phyloP scores from a whole-genome alignment of 2,888 invertebrate species.

The Oscheius sp. region DNA sequence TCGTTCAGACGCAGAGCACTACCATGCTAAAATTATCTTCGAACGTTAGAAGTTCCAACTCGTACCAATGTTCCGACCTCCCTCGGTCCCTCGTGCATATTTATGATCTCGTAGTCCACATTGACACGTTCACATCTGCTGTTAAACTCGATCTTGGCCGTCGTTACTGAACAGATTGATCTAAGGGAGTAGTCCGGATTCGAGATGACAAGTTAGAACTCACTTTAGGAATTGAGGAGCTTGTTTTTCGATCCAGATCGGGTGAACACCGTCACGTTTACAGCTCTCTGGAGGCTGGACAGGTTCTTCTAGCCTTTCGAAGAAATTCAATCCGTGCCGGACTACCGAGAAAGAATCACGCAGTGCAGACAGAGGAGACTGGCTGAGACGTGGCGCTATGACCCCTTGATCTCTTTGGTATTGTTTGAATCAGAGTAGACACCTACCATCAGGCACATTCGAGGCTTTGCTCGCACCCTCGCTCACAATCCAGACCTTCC shows the following conservation, averaged over 20 bases:
- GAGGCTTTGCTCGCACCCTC: constrained; percentile 63
- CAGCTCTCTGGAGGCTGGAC: constrained; percentile 49
- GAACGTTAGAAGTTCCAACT: not conserved
- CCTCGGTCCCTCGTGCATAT: constrained; percentile 47
- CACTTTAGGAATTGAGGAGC: constrained; percentile 40
- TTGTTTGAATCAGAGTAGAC: not conserved
- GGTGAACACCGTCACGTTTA: constrained; percentile 42
- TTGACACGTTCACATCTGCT: constrained; percentile 50
- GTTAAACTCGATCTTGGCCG: constrained; percentile 49
- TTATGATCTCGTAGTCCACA: constrained; percentile 58
- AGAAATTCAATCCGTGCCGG: constrained; percentile 42
- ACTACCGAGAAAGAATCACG: constrained; percentile 62
- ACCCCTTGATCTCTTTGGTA: constrained; percentile 42
- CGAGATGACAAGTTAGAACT: not conserved
- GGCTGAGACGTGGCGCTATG: constrained; percentile 57
- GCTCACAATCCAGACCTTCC: constrained; percentile 69
- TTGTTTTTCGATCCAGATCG: constrained; percentile 46
- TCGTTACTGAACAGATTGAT: constrained; percentile 48
- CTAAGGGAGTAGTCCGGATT: not conserved
- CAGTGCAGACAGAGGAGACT: constrained; percentile 57
- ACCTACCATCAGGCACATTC: constrained; percentile 62
- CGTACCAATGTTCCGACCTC: constrained; percentile 56
- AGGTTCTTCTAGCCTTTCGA: constrained; percentile 26
- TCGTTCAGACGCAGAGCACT: constrained; percentile 56
- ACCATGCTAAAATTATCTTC: constrained; percentile 29